Conservation (phyloP, 2,797 vertebrate genomes). For the Rhynchotus rufescens region DNA sequence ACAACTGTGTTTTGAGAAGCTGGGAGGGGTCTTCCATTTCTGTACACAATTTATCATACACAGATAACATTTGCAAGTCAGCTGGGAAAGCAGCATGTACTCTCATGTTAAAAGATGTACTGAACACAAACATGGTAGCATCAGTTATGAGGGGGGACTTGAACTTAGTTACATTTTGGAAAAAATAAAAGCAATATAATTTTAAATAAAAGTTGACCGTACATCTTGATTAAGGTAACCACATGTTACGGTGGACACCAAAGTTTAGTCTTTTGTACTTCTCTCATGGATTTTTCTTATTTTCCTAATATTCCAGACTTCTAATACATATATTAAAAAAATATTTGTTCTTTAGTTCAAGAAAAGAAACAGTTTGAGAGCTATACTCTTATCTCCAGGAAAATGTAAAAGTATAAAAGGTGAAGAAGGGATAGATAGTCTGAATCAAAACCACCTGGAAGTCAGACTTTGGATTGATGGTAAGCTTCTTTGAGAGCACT, state of each 20-base stretch:
- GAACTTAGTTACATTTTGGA: conserved; percentile 20
- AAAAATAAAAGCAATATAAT: conserved; percentile 60
- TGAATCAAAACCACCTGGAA: background rate
- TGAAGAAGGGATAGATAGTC: background rate
- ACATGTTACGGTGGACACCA: background rate
- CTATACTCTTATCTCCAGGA: background rate
- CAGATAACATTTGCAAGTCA: background rate
- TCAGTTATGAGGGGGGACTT: background rate
- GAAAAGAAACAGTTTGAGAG: background rate
- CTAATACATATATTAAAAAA: background rate
- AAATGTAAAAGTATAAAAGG: background rate
- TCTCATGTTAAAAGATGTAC: background rate
- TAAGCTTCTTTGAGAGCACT: background rate
- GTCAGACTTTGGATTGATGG: background rate
- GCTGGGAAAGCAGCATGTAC: background rate
- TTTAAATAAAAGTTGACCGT: conserved; percentile 51
- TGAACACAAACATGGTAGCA: conserved; percentile 2
- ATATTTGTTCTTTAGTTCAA: background rate
- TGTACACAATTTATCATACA: background rate
- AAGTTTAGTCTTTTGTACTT: background rate
- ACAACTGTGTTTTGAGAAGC: background rate
- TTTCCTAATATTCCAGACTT: background rate
- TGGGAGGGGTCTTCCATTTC: background rate
- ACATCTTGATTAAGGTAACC: conserved; percentile 5
- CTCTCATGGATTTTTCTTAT: background rate